These are phyloP conservation scores for Aviceda subcristata DNA, from an alignment of 2,113 vertebrate species.

Conservation along the genomic window DNA sequence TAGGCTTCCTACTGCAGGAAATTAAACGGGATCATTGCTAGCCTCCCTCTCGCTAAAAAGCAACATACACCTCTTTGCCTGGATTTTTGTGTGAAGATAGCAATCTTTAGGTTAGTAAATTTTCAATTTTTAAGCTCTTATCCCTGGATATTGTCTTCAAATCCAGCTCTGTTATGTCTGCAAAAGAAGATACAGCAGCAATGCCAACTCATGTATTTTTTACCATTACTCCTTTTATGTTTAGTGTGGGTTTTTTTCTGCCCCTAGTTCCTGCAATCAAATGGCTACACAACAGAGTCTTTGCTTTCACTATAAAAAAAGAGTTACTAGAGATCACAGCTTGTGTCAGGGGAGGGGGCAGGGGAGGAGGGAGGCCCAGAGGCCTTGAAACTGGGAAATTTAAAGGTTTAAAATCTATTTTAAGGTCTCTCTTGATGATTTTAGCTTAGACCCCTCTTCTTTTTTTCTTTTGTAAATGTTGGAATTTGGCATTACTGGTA, in stretches of 20 bases:
- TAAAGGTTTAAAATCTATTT: background rate
- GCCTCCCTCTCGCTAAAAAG: background rate
- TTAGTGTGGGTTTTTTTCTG: background rate
- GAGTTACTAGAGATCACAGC: background rate
- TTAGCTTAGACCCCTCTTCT: background rate
- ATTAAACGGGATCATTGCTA: conserved; percentile 16
- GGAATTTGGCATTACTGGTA: background rate
- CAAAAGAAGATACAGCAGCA: background rate
- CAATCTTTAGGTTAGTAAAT: background rate
- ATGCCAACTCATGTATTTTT: background rate
- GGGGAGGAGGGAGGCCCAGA: background rate
- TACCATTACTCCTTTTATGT: background rate
- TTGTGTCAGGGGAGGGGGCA: background rate
- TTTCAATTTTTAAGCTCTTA: background rate
- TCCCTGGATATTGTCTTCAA: background rate
- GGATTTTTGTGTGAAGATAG: background rate
- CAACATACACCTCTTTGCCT: background rate
- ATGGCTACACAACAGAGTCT: background rate
- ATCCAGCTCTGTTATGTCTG: background rate
- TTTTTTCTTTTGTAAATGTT: background rate
- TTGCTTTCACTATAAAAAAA: background rate
- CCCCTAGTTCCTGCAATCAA: background rate
- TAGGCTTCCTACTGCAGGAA: conserved; percentile 39
- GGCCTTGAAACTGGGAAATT: background rate
- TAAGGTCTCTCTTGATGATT: background rate